Percentiles rank a stretch among this genome's conserved stretches.
phyloP scores from a whole-genome alignment of 2,888 invertebrate species.

The Macaria notata region DNA sequence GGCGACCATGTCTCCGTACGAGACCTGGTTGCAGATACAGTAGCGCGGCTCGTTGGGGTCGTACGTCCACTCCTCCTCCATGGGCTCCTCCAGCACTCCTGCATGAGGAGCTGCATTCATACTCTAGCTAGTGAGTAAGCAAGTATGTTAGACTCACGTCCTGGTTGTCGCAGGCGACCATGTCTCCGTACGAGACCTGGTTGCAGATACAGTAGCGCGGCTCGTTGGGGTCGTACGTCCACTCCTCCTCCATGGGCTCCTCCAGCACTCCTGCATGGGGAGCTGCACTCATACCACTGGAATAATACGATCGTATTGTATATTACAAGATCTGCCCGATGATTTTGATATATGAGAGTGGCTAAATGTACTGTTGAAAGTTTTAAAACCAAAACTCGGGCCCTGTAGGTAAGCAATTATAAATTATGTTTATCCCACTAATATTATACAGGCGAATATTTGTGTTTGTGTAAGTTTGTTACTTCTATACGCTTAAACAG shows the following conservation, averaged over 20 bases:
- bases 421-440: too few species aligned
- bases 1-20: slow-evolving; percentile 99
- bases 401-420: too few species aligned
- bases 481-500: too few species aligned
- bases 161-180: slow-evolving; percentile 99
- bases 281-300: slow-evolving; percentile 74
- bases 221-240: slow-evolving; percentile 98
- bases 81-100: slow-evolving; percentile 71
- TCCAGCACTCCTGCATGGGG: slow-evolving; percentile 74
- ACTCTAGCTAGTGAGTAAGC: slow-evolving; percentile 27
- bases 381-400: too few species aligned
- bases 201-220: slow-evolving; percentile 97
- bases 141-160: slow-evolving; percentile 84
- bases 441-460: too few species aligned
- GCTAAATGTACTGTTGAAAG: too few species aligned
- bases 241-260: slow-evolving; percentile 87
- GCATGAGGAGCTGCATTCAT: slow-evolving; percentile 79
- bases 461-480: too few species aligned
- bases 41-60: slow-evolving; percentile 98
- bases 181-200: slow-evolving; percentile 98
- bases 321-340: too few species aligned
- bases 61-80: slow-evolving; percentile 93
- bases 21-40: slow-evolving; percentile 98
- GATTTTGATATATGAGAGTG: too few species aligned
- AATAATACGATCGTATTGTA: too few species aligned